A percentile compares a stretch with the other conserved stretches of the same genome.
Evolutionary conservation across 2,113 vertebrate species (phyloP).

Genomic region (Prinia subflava): DNA sequence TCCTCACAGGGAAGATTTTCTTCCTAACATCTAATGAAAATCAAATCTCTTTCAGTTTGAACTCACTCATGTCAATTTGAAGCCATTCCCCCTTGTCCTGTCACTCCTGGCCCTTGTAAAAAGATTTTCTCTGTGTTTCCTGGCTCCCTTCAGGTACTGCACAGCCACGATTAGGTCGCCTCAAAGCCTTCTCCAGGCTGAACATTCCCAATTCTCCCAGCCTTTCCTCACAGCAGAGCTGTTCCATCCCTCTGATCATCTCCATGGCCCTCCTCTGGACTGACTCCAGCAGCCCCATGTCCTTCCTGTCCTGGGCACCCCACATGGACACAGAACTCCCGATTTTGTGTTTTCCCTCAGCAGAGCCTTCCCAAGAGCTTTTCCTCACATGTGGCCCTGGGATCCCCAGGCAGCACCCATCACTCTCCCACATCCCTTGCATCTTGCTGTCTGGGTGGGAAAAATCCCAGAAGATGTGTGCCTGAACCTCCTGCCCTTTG

Average conservation of each 20-base stretch:
- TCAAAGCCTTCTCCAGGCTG: neutral
- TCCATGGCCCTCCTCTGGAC: neutral
- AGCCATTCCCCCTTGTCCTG: neutral
- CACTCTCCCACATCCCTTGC: neutral
- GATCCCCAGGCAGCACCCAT: neutral
- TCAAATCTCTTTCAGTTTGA: neutral
- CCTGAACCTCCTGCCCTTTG: neutral
- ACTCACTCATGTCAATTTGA: too few species aligned
- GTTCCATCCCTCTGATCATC: neutral
- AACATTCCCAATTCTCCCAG: neutral
- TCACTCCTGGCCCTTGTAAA: neutral
- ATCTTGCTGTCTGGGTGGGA: neutral
- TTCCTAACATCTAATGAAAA: neutral
- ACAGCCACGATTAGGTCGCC: too few species aligned
- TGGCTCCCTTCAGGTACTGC: neutral
- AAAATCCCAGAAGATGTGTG: neutral
- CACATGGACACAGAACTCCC: neutral
- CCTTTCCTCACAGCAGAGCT: neutral
- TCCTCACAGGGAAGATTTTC: neutral
- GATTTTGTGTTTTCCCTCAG: too few species aligned
- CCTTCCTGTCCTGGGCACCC: neutral
- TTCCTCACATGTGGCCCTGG: fast-evolving
- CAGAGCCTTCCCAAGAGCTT: neutral
- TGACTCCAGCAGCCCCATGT: neutral
- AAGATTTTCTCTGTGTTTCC: neutral